phyloP scores from a whole-genome alignment of 2,797 vertebrate genomes.

The Melanotaenia pygmaea region DNA sequence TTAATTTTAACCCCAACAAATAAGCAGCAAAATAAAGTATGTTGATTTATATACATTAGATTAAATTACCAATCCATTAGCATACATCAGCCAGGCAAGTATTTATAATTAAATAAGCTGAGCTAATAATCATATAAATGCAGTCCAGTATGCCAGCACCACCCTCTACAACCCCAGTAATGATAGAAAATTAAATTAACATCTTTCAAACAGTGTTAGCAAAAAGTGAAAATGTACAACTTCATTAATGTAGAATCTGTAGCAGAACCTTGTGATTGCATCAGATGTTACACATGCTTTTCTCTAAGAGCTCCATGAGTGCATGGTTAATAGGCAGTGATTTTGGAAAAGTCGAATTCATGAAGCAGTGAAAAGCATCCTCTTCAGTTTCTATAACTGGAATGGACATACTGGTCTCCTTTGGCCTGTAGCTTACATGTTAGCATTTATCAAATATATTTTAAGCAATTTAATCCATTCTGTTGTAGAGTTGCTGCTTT shows the following conservation, averaged over 20 bases:
- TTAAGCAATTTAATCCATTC: background rate
- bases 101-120: background rate
- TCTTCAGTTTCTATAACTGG: background rate
- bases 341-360: background rate
- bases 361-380: background rate
- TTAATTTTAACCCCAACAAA: background rate
- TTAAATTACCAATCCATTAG: background rate
- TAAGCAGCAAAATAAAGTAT: background rate
- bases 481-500: background rate
- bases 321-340: background rate
- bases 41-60: background rate
- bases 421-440: background rate
- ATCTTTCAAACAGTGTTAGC: background rate
- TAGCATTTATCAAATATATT: background rate
- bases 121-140: background rate
- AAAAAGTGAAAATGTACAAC: background rate
- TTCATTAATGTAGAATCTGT: background rate
- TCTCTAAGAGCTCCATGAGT: background rate
- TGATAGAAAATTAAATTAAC: background rate
- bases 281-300: slow-evolving; percentile 11
- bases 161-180: background rate
- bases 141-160: background rate
- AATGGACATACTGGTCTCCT: background rate
- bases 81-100: background rate
- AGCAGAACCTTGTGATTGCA: background rate